These are phyloP conservation scores for Drosophila vallismaia DNA, from an alignment of 2,888 invertebrate species.

Conservation along the genomic window DNA sequence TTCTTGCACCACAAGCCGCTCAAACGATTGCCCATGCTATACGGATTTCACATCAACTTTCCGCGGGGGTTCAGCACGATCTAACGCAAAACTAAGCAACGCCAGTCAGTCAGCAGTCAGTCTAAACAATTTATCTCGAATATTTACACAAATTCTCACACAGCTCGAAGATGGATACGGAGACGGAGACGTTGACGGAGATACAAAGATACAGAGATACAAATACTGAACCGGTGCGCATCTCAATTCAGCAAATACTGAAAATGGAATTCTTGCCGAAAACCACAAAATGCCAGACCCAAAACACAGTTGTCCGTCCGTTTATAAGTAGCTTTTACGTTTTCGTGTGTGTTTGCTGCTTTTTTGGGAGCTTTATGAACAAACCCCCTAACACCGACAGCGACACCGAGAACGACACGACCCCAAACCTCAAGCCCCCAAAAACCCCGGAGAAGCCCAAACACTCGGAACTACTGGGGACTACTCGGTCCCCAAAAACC, in stretches of 20 bases:
- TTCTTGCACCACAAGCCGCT: constrained; percentile 84
- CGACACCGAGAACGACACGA: constrained; percentile 39
- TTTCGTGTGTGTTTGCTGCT: constrained; percentile 29
- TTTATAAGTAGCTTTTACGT: constrained; percentile 62
- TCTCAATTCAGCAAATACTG: constrained; percentile 82
- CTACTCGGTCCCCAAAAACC: constrained; percentile 20
- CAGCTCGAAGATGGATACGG: not conserved
- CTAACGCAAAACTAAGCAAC: not conserved
- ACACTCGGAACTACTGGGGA: constrained; percentile 27
- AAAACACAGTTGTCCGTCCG: constrained; percentile 65
- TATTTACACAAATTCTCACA: constrained; percentile 9
- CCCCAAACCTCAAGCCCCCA: not conserved
- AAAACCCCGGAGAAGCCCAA: not conserved
- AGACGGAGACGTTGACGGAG: not conserved
- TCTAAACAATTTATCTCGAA: constrained; percentile 7
- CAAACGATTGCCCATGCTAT: constrained; percentile 83
- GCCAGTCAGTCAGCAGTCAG: constrained; percentile 1
- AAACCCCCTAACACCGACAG: constrained; percentile 36
- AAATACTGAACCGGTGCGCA: constrained; percentile 69
- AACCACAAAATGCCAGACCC: constrained; percentile 74
- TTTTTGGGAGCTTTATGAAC: constrained; percentile 43
- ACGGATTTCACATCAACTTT: constrained; percentile 47
- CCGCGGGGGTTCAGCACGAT: constrained; percentile 15
- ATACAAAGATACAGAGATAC: not conserved
- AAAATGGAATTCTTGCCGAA: constrained; percentile 77